Percentiles rank a stretch among this genome's conserved stretches.
phyloP scores from a whole-genome alignment of 2,113 vertebrate genomes.

The Seriola rivoliana region DNA sequence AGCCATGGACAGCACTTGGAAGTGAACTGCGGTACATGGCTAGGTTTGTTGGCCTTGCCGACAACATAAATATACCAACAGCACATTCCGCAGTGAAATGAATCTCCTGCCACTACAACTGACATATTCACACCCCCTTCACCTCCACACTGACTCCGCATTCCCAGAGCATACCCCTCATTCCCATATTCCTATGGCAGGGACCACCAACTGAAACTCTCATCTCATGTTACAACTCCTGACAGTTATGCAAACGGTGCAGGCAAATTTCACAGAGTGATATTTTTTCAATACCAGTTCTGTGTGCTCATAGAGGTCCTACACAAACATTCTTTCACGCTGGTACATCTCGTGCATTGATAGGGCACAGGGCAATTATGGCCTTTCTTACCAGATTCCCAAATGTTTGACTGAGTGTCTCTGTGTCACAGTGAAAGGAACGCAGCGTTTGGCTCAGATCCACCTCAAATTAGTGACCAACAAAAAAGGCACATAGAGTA shows the following conservation, averaged over 20 bases:
- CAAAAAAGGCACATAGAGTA: conserved; percentile 1
- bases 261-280: conserved; percentile 45
- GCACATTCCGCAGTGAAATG: conserved; percentile 69
- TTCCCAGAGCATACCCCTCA: conserved; percentile 49
- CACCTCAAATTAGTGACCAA: conserved; percentile 31
- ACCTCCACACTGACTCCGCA: conserved; percentile 22
- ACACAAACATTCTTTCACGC: conserved; percentile 55
- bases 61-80: conserved; percentile 69
- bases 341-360: conserved; percentile 13
- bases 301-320: conserved; percentile 61
- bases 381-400: conserved; percentile 22
- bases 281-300: conserved; percentile 55
- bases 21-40: conserved; percentile 10
- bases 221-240: conserved; percentile 54
- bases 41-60: conserved; percentile 34
- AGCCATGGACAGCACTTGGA: conserved; percentile 50
- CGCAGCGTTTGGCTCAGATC: not conserved
- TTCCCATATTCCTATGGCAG: conserved; percentile 38
- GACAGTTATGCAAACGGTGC: conserved; percentile 57
- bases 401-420: conserved; percentile 39
- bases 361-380: conserved; percentile 13
- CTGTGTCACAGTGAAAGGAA: conserved; percentile 39
- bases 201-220: conserved; percentile 65
- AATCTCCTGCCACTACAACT: conserved; percentile 44
- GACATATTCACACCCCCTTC: conserved; percentile 47